Percentiles rank a stretch among this genome's conserved stretches.
Evolutionary conservation across 2,113 vertebrate species (phyloP).

Genomic region (Gulo gulo): DNA sequence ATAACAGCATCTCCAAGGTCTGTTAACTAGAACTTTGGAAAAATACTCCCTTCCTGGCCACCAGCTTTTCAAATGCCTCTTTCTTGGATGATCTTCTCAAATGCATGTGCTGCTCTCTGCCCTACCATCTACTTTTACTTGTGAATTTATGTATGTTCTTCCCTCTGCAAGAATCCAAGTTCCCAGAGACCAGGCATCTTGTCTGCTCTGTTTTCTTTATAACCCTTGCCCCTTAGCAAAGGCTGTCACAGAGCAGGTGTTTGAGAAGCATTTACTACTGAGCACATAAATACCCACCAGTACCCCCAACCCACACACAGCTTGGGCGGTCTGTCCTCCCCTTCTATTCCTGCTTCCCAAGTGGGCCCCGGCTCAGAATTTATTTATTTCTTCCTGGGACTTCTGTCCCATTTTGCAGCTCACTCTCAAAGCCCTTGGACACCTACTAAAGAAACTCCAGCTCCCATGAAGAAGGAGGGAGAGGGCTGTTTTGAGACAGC

Average conservation of each 20-base stretch:
- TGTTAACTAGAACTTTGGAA: background rate
- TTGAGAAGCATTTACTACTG: rapidly evolving
- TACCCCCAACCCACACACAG: no score
- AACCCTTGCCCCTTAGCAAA: no score
- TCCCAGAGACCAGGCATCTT: background rate
- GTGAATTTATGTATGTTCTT: background rate
- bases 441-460: background rate
- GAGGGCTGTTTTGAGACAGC: background rate
- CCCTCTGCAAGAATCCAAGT: no score
- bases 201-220: no score
- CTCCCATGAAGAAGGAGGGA: background rate
- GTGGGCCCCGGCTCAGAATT: background rate
- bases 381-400: background rate
- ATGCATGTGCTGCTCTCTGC: background rate
- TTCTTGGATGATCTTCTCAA: background rate
- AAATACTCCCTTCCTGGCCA: no score
- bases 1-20: background rate
- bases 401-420: background rate
- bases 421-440: background rate
- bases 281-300: background rate
- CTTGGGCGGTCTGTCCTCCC: background rate
- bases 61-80: background rate
- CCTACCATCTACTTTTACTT: background rate
- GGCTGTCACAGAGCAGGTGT: background rate
- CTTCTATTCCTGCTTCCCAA: background rate